Evolutionary conservation across 2,888 invertebrate genomes (phyloP), one percentile per base, ranked within the genome.

Genomic region (Steromphala cineraria): DNA sequence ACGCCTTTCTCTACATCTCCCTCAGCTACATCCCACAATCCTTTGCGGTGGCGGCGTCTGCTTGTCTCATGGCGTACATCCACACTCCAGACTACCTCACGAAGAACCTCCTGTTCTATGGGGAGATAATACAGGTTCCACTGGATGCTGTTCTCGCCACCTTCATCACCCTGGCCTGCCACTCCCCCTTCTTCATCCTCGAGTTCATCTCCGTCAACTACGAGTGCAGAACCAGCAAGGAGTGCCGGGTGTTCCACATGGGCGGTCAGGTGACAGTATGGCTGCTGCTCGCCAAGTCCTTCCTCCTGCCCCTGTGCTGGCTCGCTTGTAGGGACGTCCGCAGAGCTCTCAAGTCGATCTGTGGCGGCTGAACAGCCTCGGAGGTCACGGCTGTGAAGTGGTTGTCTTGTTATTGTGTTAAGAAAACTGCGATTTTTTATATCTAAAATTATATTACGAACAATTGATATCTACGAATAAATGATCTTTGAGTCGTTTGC

Each of bases 261-360:
- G 31, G 28, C 0, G 40, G 53, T n/a, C 53, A 53, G 31, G 31
- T 76, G 19, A 31, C 53, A 31, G 24, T 76, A n/a, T 76, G 76
- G 76, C 55, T 76, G 28, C 15, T 53, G 28, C 36, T 76, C 7
- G 55, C 76, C 36, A 76, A 76, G 76, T 76, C 76, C 53, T 76
- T 76, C 55, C 24, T 55, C 0, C 55, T 76, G 13, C 76, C 76
- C 10, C n/a, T 76, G n/a, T 76, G 76, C 55, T 76, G 76, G 76
- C 76, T 76, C 24, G 53, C 15, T 19, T 76, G 76, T 55, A 53
- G 76, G 36, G 76, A 76, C 28, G 24, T 76, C 31, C 76, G 76
- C 19, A 19, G n/a, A 24, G 55, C 53, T 8, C 36, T 40, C 40
- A 31, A 71, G 40, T 71, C 36, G 7, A 15, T 71, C 10, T 71